These are phyloP conservation scores for Premnoplex brunnescens DNA, from an alignment of 2,797 vertebrate genomes.

Conservation along the genomic window DNA sequence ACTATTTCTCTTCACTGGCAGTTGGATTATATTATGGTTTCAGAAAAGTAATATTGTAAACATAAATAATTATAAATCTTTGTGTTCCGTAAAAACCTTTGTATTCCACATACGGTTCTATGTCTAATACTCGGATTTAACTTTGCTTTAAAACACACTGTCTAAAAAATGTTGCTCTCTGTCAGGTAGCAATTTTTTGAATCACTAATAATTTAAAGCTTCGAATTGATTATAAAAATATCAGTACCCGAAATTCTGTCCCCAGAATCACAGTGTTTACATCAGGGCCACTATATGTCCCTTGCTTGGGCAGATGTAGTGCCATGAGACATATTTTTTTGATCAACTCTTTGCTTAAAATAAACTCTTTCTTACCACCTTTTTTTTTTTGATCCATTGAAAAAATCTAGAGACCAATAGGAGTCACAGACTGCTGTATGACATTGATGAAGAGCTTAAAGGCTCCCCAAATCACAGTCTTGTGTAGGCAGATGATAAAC, in stretches of 20 bases:
- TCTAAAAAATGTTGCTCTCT: background rate
- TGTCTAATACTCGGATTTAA: background rate
- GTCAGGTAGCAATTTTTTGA: background rate
- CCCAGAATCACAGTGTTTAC: background rate
- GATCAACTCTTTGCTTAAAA: background rate
- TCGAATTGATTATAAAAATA: background rate
- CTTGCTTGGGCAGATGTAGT: background rate
- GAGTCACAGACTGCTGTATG: background rate
- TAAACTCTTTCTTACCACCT: background rate
- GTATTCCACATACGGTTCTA: background rate
- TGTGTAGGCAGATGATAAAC: background rate
- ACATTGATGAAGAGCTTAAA: background rate
- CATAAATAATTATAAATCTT: background rate
- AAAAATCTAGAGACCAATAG: background rate
- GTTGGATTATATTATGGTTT: background rate
- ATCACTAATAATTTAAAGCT: background rate
- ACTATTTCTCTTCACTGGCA: background rate
- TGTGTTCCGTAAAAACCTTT: background rate
- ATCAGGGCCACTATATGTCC: background rate
- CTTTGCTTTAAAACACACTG: background rate
- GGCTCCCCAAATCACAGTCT: background rate
- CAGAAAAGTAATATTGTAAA: background rate
- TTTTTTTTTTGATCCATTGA: background rate
- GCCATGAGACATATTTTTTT: background rate
- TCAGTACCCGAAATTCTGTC: background rate